phyloP scores from a whole-genome alignment of 23 tunicate genomes.

The Diplosoma virens region DNA sequence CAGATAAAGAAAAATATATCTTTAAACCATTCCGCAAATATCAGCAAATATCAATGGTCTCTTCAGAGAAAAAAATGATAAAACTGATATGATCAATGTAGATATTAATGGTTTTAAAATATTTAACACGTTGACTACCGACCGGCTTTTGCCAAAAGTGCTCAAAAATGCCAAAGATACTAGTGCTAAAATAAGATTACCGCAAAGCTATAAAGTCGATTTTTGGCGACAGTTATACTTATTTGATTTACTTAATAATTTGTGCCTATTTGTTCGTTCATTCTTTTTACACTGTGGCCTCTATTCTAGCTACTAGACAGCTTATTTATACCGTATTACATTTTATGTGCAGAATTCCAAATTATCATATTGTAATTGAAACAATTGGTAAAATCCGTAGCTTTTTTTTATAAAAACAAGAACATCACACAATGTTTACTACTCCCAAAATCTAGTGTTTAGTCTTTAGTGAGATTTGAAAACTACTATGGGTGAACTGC shows the following conservation, averaged over 20 bases:
- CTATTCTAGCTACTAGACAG: neutral
- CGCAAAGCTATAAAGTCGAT: neutral
- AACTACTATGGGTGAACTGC: neutral
- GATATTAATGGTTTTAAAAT: no score
- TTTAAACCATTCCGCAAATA: no score
- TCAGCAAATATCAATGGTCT: no score
- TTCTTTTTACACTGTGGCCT: neutral
- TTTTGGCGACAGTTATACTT: neutral
- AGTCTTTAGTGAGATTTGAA: neutral
- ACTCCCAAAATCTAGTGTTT: neutral
- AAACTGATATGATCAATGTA: no score
- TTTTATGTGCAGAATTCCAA: slow-evolving; percentile 3
- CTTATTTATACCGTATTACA: neutral
- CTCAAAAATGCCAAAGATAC: neutral
- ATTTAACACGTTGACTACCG: no score
- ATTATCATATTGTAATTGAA: slow-evolving; percentile 7
- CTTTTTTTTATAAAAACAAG: slow-evolving; percentile 8
- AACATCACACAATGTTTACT: neutral
- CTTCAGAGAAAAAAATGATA: no score
- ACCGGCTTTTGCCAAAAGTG: neutral
- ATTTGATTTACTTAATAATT: neutral
- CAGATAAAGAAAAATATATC: no score
- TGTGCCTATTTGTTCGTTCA: neutral
- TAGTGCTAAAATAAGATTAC: neutral
- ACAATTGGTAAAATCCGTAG: neutral